Percentiles rank a stretch among this genome's conserved stretches.
Conservation (phyloP, 2,888 invertebrate species). For the Desoria tigrina region DNA sequence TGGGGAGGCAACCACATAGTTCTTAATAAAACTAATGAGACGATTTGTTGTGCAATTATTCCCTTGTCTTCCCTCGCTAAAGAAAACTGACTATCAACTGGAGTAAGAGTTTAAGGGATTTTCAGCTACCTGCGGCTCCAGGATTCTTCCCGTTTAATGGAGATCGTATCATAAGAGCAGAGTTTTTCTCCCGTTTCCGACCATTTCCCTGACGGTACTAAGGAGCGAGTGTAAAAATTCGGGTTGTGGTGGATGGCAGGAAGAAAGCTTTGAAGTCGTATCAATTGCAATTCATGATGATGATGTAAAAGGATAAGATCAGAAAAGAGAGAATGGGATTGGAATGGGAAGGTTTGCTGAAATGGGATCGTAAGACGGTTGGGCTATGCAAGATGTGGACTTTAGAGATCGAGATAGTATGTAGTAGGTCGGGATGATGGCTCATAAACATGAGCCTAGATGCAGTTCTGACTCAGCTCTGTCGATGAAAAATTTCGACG, state of each 20-base stretch:
- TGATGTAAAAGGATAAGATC: constrained; percentile 14
- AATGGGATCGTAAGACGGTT: not conserved
- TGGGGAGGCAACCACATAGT: not conserved
- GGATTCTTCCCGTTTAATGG: not conserved
- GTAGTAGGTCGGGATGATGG: not conserved
- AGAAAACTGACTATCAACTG: too few species aligned
- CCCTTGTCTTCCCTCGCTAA: too few species aligned
- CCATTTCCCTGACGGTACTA: too few species aligned
- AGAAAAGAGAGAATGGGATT: constrained; percentile 5
- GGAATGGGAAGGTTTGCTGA: constrained; percentile 12
- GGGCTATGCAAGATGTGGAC: not conserved
- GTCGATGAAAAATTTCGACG: too few species aligned
- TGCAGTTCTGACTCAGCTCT: too few species aligned
- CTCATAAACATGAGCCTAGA: constrained; percentile 9
- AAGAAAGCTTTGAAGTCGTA: not conserved
- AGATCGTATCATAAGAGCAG: not conserved
- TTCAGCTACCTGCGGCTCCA: too few species aligned
- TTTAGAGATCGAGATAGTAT: constrained; percentile 11
- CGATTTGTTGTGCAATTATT: constrained; percentile 1
- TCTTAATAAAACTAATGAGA: constrained; percentile 8
- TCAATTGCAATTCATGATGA: constrained; percentile 18
- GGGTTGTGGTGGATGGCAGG: too few species aligned
- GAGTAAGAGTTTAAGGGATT: too few species aligned
- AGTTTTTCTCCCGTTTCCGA: not conserved
- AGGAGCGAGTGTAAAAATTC: too few species aligned